These are phyloP conservation scores for Elephas maximus DNA, from an alignment of 2,113 vertebrate species.

Conservation along the genomic window DNA sequence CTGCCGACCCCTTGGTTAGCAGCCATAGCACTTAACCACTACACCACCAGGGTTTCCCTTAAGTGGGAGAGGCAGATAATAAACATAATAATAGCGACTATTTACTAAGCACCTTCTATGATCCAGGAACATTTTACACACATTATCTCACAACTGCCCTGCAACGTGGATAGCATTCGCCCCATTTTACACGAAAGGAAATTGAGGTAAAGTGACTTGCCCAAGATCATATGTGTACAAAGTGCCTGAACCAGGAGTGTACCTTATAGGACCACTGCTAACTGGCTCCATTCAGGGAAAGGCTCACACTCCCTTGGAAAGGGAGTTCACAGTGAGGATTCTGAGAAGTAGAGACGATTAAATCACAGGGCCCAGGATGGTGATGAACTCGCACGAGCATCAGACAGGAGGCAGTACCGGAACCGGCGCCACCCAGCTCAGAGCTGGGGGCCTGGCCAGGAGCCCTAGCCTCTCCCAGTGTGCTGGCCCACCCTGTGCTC, in stretches of 20 bases:
- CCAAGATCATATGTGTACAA: background rate
- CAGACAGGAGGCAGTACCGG: background rate
- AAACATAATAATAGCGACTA: constrained; percentile 16
- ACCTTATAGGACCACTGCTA: background rate
- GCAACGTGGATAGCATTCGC: background rate
- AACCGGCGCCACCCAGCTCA: fast-evolving
- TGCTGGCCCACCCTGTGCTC: background rate
- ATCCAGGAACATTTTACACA: background rate
- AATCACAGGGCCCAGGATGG: background rate
- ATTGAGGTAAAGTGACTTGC: no score
- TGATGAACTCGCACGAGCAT: background rate
- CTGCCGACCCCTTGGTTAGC: no score
- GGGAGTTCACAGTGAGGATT: background rate
- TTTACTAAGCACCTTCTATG: background rate
- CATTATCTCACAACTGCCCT: background rate
- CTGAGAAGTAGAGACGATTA: background rate
- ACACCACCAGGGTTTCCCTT: no score
- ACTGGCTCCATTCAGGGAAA: background rate
- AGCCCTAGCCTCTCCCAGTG: background rate
- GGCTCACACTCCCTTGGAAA: background rate
- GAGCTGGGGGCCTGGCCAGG: background rate
- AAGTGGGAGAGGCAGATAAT: background rate
- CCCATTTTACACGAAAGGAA: no score
- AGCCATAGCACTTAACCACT: no score
- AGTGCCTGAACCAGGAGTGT: background rate